Evolutionary conservation across 2,888 invertebrate genomes (phyloP).

Genomic region (Sesia apiformis): DNA sequence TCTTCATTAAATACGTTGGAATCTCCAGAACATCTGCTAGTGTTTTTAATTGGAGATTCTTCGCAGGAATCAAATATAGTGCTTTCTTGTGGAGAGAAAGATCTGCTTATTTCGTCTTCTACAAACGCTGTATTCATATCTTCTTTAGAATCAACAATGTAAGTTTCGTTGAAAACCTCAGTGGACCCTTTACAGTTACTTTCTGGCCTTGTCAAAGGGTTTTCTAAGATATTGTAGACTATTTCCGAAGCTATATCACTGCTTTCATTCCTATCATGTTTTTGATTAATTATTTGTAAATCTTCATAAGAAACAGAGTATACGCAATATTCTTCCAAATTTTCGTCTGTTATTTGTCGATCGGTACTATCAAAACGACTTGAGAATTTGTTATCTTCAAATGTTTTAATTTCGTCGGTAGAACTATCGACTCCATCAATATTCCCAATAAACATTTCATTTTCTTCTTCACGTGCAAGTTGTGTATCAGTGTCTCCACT

Average conservation of each 20-base stretch:
- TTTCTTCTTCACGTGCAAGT: background rate
- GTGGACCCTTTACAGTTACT: constrained; percentile 2
- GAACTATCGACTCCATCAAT: background rate
- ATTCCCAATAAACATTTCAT: background rate
- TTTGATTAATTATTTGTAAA: background rate
- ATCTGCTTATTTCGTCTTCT: constrained; percentile 24
- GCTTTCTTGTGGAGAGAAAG: constrained; percentile 34
- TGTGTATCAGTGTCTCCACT: background rate
- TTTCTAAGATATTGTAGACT: constrained; percentile 8
- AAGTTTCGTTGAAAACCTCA: constrained; percentile 20
- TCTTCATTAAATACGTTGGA: constrained; percentile 37
- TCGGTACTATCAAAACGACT: background rate
- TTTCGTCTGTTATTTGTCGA: background rate
- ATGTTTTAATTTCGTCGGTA: background rate
- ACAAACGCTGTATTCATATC: constrained; percentile 54
- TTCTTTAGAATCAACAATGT: constrained; percentile 19
- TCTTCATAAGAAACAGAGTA: background rate
- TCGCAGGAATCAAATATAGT: constrained; percentile 33
- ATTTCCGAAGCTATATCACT: constrained; percentile 8
- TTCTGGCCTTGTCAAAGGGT: constrained; percentile 9
- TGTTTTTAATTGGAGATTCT: constrained; percentile 36
- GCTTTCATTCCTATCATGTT: background rate
- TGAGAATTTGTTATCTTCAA: background rate
- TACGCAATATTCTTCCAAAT: background rate
- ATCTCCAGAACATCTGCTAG: constrained; percentile 13